Evolutionary conservation across 2,113 vertebrate species (phyloP).

Genomic region (Petrocephalus microphthalmus): DNA sequence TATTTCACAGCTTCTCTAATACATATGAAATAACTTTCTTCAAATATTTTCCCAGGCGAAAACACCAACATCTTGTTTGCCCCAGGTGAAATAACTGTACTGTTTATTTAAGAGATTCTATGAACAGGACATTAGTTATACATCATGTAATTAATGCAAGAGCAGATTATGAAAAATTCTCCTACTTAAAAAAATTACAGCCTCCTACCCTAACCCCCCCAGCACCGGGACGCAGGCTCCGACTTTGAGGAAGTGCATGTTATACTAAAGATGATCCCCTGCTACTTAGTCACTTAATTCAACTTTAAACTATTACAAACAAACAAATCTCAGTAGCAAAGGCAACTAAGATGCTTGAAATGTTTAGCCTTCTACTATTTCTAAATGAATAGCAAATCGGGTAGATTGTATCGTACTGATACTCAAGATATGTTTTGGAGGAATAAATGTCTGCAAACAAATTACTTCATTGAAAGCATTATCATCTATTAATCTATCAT

Average conservation of each 20-base stretch:
- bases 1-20: neutral
- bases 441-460: neutral
- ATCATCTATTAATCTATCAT: neutral
- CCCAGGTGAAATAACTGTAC: neutral
- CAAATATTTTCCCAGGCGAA: neutral
- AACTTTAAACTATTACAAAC: neutral
- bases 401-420: neutral
- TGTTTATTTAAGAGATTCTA: neutral
- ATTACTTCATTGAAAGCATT: neutral
- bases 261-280: neutral
- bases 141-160: neutral
- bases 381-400: neutral
- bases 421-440: neutral
- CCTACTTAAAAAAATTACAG: too few species aligned
- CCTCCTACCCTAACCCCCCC: neutral
- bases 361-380: neutral
- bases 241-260: neutral
- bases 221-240: neutral
- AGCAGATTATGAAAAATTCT: neutral
- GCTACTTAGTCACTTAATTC: neutral
- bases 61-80: neutral
- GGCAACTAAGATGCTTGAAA: neutral
- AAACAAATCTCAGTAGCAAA: neutral
- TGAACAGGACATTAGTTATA: neutral
- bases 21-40: neutral